These are phyloP conservation scores for Tethya wilhelma DNA, from an alignment of 37 sponge, comb jelly and placozoan genomes.

Conservation along the genomic window DNA sequence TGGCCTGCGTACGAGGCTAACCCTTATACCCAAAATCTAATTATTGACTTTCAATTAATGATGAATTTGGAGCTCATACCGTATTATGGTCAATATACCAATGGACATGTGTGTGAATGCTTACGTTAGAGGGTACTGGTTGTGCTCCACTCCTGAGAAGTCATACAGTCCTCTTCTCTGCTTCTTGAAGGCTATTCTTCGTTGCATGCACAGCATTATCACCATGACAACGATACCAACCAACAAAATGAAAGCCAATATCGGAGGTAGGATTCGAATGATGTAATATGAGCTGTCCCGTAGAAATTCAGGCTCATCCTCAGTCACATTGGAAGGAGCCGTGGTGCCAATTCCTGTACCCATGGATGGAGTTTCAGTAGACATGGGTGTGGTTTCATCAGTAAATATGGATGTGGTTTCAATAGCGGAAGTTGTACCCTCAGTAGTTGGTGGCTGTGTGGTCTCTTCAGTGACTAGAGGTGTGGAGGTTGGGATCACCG, in stretches of 20 bases:
- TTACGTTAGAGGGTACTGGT: too few relatives aligned
- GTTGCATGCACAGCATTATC: not conserved
- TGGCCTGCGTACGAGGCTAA: too few relatives aligned
- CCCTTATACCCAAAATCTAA: too few relatives aligned
- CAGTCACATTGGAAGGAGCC: not conserved
- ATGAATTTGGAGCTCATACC: too few relatives aligned
- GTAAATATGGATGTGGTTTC: not conserved
- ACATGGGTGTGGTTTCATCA: not conserved
- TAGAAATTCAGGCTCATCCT: not conserved
- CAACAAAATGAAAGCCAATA: slow-evolving; percentile 7
- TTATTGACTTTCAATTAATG: too few relatives aligned
- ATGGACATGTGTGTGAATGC: too few relatives aligned
- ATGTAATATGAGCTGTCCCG: slow-evolving; percentile 11
- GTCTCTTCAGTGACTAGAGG: not conserved
- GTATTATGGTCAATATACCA: too few relatives aligned
- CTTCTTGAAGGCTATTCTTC: too few relatives aligned
- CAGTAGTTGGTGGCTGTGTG: not conserved
- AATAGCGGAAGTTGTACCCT: not conserved
- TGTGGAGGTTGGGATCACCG: not conserved
- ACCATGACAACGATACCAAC: not conserved
- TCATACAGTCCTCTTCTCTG: too few relatives aligned
- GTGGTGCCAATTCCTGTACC: not conserved
- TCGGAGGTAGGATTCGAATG: slow-evolving; percentile 20
- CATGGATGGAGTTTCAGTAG: not conserved
- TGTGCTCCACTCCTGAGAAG: too few relatives aligned